These are phyloP conservation scores for Paratrypauchen microcephalus DNA, from an alignment of 2,797 vertebrate species.

Conservation along the genomic window DNA sequence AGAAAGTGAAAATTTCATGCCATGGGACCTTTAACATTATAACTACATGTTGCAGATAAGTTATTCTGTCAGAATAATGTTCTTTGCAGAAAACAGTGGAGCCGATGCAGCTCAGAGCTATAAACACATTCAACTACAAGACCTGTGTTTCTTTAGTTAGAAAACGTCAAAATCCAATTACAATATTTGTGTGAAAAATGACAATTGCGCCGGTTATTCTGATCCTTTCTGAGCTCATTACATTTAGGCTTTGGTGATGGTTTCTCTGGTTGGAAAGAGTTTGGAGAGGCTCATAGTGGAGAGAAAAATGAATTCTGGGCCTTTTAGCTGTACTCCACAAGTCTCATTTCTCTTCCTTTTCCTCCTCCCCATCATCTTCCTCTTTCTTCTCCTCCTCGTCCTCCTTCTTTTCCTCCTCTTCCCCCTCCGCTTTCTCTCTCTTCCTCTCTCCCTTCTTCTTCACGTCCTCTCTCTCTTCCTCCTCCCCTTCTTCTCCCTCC, in stretches of 20 bases:
- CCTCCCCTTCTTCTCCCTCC: no score
- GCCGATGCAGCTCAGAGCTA: background rate
- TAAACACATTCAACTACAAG: background rate
- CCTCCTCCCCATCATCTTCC: no score
- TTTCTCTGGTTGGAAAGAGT: constrained; percentile 44
- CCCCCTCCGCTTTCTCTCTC: no score
- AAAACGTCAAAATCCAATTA: background rate
- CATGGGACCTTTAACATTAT: no score
- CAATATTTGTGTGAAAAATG: background rate
- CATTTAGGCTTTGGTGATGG: constrained; percentile 53
- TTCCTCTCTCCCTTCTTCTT: no score
- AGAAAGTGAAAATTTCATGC: no score
- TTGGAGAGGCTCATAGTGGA: constrained; percentile 42
- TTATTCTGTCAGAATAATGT: background rate
- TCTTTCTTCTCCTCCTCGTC: no score
- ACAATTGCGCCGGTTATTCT: no score
- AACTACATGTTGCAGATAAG: no score
- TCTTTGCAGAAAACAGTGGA: background rate
- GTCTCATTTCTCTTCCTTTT: constrained; percentile 32
- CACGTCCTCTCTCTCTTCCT: no score
- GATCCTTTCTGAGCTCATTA: background rate
- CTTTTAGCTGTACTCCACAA: constrained; percentile 47
- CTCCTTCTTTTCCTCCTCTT: no score
- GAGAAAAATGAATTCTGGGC: constrained; percentile 46
- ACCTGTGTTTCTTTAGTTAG: background rate